Percentiles rank a stretch among this genome's conserved stretches.
These are phyloP conservation scores for Pristiophorus japonicus DNA, from an alignment of 2,113 vertebrate genomes.

Conservation along the genomic window DNA sequence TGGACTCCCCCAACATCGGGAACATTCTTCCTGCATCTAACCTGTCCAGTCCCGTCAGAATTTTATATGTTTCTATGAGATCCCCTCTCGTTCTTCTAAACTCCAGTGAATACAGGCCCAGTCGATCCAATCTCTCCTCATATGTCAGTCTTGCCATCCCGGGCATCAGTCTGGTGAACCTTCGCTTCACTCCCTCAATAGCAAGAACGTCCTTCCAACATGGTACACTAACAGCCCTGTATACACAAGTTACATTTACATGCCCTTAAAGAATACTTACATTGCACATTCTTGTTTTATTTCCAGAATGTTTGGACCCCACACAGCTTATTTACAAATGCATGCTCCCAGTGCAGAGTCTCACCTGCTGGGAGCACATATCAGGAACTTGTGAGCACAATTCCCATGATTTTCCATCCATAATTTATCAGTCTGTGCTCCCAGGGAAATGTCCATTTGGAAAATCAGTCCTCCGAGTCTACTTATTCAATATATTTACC, in stretches of 20 bases:
- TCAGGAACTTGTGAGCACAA: not conserved
- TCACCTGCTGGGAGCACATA: not conserved
- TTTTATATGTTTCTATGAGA: too few relatives aligned
- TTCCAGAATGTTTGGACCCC: not conserved
- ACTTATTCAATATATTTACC: not conserved
- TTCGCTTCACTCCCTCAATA: too few relatives aligned
- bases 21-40: too few relatives aligned
- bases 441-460: not conserved
- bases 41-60: too few relatives aligned
- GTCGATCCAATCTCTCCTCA: too few relatives aligned
- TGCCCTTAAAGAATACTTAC: not conserved
- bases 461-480: not conserved
- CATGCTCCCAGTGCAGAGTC: not conserved
- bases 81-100: too few relatives aligned
- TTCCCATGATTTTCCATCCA: not conserved
- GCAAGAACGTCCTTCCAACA: constrained; percentile 8
- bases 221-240: not conserved
- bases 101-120: too few relatives aligned
- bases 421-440: not conserved
- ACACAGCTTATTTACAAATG: not conserved
- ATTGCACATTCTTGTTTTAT: not conserved
- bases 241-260: not conserved
- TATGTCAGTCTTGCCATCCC: too few relatives aligned
- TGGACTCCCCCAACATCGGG: too few relatives aligned
- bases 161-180: too few relatives aligned